Conservation (phyloP, 2,888 invertebrate species). For the Cerastoderma edule region DNA sequence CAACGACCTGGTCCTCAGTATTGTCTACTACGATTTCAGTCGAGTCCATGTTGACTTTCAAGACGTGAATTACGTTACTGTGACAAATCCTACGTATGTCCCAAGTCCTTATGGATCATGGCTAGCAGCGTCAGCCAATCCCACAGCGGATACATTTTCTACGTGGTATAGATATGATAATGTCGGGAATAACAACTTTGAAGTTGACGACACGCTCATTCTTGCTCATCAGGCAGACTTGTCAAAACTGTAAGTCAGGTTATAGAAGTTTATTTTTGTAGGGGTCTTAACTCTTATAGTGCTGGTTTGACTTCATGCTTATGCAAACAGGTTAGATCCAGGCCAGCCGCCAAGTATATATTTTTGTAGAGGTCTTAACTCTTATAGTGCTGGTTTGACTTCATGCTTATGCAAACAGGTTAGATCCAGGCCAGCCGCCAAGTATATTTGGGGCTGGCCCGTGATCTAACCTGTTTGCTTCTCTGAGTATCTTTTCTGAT, state of each 20-base stretch:
- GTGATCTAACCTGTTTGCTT: too few species aligned
- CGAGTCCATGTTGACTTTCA: constrained; percentile 53
- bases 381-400: too few species aligned
- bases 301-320: too few species aligned
- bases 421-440: too few species aligned
- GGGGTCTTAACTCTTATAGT: too few species aligned
- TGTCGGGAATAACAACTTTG: constrained; percentile 26
- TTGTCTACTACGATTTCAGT: constrained; percentile 65
- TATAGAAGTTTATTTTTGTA: too few species aligned
- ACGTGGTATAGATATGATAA: constrained; percentile 65
- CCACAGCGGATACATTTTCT: constrained; percentile 70
- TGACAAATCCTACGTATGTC: constrained; percentile 61
- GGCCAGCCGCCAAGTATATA: too few species aligned
- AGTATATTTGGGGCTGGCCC: too few species aligned
- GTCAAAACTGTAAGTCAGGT: constrained; percentile 11
- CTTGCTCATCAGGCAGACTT: constrained; percentile 20
- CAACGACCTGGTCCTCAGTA: constrained; percentile 42
- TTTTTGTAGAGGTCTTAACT: too few species aligned
- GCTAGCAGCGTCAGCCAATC: constrained; percentile 63
- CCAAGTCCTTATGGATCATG: constrained; percentile 69
- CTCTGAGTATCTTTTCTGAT: too few species aligned
- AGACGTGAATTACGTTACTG: constrained; percentile 37
- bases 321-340: too few species aligned
- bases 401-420: too few species aligned
- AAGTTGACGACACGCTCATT: constrained; percentile 37